Evolutionary conservation across 2,113 vertebrate genomes (phyloP), one percentile per base, ranked within the genome.

Genomic region (Pseudonaja textilis): DNA sequence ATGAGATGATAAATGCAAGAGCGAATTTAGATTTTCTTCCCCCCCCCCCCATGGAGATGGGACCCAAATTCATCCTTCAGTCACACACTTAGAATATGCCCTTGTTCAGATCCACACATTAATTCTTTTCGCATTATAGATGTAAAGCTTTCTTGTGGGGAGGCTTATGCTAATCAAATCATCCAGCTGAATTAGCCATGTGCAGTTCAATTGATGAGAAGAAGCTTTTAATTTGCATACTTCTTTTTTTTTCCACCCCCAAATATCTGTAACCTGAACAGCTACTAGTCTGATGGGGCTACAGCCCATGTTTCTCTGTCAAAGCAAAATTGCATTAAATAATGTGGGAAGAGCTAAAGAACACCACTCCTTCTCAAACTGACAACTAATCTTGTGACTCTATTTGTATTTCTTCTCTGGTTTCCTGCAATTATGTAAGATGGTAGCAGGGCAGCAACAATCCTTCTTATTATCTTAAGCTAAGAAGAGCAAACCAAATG

Each of bases 191-290:
- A 90, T 94, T 86, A 96, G 1, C 50, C 89, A 93, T 64, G 87
- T 92, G 93, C 96, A 96, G 93, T 95, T 95, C 95, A 96, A 95
- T 97, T 95, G 96, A 45, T 94, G 95, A 97, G 97, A 95, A 95
- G 97, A 97, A 9, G 95, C 94, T 94, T 94, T 96, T 96, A 96
- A 96, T 95, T 95, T 96, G 55, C 39, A 29, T 16, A 16, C 8
- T 22, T 42, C 42, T 59, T 39, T 18, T 25, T 47, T 50, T 50
- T 50, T 9, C 11, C 3, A 26, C 47, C 20, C 20, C 64, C 22
- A 34, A 89, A 54, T 34, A 8, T 45, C n/a, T 81, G 61, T 26
- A 42, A 47, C n/a, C 45, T 39, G 56, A 64, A 54, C 22, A 81
- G 88, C 20, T 61, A 85, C 5, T 56, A 39, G 23, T 42, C 45